Evolutionary conservation across 2,888 invertebrate genomes (phyloP).

Genomic region (Eupithecia subumbrata): DNA sequence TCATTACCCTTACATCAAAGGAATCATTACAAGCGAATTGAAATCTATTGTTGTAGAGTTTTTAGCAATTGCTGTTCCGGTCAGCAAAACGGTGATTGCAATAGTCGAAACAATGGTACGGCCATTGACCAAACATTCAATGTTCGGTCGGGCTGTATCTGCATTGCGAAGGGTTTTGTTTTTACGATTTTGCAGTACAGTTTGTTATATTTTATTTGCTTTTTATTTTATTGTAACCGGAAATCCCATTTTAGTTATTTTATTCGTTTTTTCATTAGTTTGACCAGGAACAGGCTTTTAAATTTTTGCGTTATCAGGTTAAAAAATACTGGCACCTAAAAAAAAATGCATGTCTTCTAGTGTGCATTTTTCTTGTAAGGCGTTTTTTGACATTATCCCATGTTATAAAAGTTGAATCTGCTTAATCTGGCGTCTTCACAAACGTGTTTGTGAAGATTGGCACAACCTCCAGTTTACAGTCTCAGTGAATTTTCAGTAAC

Average conservation of each 20-base stretch:
- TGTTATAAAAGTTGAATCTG: too few species aligned
- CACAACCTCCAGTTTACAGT: too few species aligned
- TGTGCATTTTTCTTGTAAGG: too few species aligned
- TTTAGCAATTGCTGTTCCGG: background rate
- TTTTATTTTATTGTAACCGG: conserved; percentile 21
- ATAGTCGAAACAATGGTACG: conserved; percentile 46
- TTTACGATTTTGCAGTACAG: conserved; percentile 26
- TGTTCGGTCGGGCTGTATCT: conserved; percentile 50
- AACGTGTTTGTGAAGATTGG: too few species aligned
- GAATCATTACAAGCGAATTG: background rate
- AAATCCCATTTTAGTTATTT: conserved; percentile 16
- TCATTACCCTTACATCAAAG: background rate
- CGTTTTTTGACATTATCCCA: too few species aligned
- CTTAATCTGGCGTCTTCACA: too few species aligned
- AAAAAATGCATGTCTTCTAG: too few species aligned
- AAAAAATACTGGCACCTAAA: background rate
- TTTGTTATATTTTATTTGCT: conserved; percentile 25
- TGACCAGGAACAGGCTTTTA: background rate
- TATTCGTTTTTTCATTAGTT: too few species aligned
- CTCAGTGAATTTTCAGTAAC: too few species aligned
- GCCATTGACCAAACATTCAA: conserved; percentile 61
- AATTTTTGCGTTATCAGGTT: background rate
- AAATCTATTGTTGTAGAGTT: background rate
- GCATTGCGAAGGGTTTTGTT: conserved; percentile 50
- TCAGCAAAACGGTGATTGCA: background rate